Evolutionary conservation across 2,113 vertebrate species (phyloP).

Genomic region (Cisticola juncidis): DNA sequence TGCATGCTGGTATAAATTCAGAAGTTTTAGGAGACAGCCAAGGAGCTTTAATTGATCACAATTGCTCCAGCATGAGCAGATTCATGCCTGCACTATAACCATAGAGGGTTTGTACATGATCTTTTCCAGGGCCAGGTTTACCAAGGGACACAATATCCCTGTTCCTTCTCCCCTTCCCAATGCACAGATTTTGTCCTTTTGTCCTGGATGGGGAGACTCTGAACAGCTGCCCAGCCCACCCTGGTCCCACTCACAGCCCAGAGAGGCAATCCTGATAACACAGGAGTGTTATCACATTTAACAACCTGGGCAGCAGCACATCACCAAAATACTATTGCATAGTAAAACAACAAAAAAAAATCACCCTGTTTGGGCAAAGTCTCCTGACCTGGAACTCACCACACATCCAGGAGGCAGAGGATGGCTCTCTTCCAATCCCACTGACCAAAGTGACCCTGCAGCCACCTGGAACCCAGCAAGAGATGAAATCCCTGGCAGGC

Average conservation of each 20-base stretch:
- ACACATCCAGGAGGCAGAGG: background rate
- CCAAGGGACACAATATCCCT: background rate
- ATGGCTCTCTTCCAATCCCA: background rate
- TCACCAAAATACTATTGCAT: background rate
- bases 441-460: slow-evolving; percentile 22
- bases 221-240: background rate
- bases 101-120: background rate
- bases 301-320: background rate
- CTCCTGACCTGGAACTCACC: background rate
- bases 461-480: slow-evolving; percentile 13
- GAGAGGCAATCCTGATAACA: background rate
- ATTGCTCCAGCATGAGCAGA: background rate
- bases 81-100: background rate
- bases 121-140: background rate
- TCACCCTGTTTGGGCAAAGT: background rate
- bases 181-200: background rate
- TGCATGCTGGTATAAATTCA: background rate
- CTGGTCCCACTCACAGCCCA: background rate
- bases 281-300: too few relatives aligned
- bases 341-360: background rate
- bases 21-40: background rate
- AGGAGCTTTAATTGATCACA: background rate
- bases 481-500: slow-evolving; percentile 2
- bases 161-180: background rate
- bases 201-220: background rate